phyloP scores from a whole-genome alignment of 2,113 vertebrate genomes.

The Notarius quadriscutis region DNA sequence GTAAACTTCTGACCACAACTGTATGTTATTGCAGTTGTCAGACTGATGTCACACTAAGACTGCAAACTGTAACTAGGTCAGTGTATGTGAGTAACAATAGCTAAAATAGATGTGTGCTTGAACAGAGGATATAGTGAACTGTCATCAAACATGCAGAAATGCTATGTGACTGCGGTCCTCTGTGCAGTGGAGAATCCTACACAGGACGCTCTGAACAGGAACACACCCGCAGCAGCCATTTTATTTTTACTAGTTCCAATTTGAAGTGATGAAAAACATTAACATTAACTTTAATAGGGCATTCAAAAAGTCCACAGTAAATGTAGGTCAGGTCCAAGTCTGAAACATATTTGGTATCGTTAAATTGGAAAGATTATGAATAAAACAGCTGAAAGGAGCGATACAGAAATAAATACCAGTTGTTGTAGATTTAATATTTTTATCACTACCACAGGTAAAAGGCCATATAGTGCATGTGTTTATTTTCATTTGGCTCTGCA shows the following conservation, averaged over 20 bases:
- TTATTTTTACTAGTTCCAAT: not conserved
- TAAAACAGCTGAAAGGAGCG: not conserved
- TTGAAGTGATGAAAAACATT: slow-evolving; percentile 1
- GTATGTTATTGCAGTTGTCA: too few relatives aligned
- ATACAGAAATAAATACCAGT: not conserved
- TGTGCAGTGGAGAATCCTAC: not conserved
- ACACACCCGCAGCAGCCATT: not conserved
- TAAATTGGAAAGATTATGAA: not conserved
- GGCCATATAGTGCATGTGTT: not conserved
- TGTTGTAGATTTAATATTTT: not conserved
- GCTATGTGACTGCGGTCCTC: not conserved
- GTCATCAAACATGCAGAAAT: slow-evolving; percentile 40
- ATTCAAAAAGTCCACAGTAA: not conserved
- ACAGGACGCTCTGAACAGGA: not conserved
- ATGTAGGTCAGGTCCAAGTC: not conserved
- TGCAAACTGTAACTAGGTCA: not conserved
- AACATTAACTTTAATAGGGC: not conserved
- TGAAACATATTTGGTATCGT: not conserved
- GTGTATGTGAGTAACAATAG: slow-evolving; percentile 1
- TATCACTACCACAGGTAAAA: not conserved
- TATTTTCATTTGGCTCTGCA: not conserved
- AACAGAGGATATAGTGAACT: slow-evolving; percentile 43
- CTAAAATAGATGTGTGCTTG: slow-evolving; percentile 20
- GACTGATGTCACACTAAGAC: too few relatives aligned
- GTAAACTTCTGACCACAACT: too few relatives aligned